These are phyloP conservation scores for Scaptomyza hsui DNA, from an alignment of 1,140 invertebrate species.

Conservation along the genomic window DNA sequence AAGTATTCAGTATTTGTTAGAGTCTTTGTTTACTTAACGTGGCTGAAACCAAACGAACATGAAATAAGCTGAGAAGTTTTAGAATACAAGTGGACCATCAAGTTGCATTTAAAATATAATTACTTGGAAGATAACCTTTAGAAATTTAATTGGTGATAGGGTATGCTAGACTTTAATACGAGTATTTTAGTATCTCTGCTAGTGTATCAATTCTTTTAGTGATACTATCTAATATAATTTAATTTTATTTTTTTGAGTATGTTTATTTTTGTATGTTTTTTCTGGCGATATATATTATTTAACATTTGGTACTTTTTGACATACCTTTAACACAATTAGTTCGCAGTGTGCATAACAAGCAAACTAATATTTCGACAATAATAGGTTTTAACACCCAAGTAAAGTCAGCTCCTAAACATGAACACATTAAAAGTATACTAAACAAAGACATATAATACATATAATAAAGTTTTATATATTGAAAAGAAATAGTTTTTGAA, in stretches of 20 bases:
- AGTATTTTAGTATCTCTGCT: neutral
- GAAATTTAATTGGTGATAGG: constrained; percentile 3
- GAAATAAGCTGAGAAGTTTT: neutral
- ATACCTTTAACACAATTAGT: neutral
- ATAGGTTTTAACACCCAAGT: constrained; percentile 2
- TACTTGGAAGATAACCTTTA: constrained; percentile 1
- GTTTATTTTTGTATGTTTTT: constrained; percentile 11
- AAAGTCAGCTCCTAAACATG: too few relatives aligned
- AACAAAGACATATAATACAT: constrained; percentile 25
- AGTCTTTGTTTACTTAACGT: neutral
- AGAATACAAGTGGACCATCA: constrained; percentile 2
- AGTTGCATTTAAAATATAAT: constrained; percentile 22
- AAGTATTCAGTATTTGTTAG: neutral
- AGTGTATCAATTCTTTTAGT: constrained; percentile 3
- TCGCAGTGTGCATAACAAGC: neutral
- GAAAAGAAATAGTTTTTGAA: constrained; percentile 34
- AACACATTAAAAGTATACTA: constrained; percentile 13
- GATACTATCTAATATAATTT: constrained; percentile 29
- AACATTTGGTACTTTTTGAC: constrained; percentile 3
- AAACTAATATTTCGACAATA: neutral
- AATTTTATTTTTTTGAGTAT: constrained; percentile 26
- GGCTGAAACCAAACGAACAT: neutral
- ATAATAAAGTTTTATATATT: constrained; percentile 28
- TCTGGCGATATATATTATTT: neutral
- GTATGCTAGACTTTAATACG: constrained; percentile 15